Evolutionary conservation across 2,113 vertebrate genomes (phyloP), one percentile per base, ranked within the genome.

Genomic region (crab-eating macaque (Macaca fascicularis)): DNA sequence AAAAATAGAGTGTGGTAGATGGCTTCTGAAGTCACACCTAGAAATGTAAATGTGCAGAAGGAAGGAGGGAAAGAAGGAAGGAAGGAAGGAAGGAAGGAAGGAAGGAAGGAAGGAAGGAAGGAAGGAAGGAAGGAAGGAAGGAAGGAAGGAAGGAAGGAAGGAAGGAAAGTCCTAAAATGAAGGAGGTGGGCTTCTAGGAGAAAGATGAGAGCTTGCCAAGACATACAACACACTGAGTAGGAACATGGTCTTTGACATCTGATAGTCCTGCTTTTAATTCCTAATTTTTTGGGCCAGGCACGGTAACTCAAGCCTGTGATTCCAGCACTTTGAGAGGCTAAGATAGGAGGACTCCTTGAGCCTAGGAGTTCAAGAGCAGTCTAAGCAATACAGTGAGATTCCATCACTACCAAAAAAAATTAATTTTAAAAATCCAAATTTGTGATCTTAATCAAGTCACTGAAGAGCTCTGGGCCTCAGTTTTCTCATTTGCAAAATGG

Each of bases 401-500:
- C 4, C 27, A 30, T 64, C 25, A 13, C 61, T 30, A 27, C 10
- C 1, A 27, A 64, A 61, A 61, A 30, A 27, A 61, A 61, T 61
- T 12, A 64, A 64, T 64, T 64, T 30, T 1, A 64, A 30, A 64
- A 19, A 87, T 38, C 30, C 40, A 1, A 22, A 43, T 25, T 40
- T 74, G 79, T 91, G 79, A 35, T 69, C 40, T 79, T 25, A 35
- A 5, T 64, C 9, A 48, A 87, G 48, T 55, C n/a, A 19, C 57
- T 69, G 2, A 90, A 48, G 25, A 16, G 0, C 17, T 40, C 9
- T 7, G 22, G 17, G 48, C 4, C 40, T 89, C 38, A 2, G 84
- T 69, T 86, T 97, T 61, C 52, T 95, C 38, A 19, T 85, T 52
- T 94, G 38, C 27, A 85, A 82, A 94, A 82, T 82, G 12, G 7